Evolutionary conservation across 2,797 vertebrate genomes (phyloP).

Genomic region (Lycodopsis pacificus): DNA sequence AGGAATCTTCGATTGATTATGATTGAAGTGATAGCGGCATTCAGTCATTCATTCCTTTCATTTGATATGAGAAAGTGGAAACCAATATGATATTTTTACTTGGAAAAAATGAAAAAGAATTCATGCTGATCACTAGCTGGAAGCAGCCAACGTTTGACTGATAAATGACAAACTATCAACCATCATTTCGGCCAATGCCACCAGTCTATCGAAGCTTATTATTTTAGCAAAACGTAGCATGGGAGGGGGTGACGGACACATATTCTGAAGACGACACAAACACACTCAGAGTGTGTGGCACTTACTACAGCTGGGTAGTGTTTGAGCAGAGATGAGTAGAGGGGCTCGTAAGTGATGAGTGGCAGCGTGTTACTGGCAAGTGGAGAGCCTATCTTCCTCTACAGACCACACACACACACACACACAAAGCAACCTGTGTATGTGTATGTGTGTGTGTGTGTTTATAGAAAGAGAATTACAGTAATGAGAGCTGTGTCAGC

Average conservation of each 20-base stretch:
- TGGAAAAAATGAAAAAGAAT: background rate
- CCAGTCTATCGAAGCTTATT: background rate
- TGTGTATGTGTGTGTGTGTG: conserved; percentile 17
- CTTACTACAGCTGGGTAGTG: conserved; percentile 21
- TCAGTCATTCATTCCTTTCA: too few relatives aligned
- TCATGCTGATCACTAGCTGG: background rate
- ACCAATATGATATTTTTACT: too few relatives aligned
- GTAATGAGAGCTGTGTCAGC: conserved; percentile 84
- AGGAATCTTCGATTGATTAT: too few relatives aligned
- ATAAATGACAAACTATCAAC: background rate
- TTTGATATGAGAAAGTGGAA: too few relatives aligned
- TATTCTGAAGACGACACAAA: conserved; percentile 5
- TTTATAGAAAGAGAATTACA: conserved; percentile 72
- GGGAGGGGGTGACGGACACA: background rate
- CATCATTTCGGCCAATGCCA: background rate
- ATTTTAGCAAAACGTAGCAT: background rate
- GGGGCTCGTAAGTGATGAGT: conserved; percentile 63
- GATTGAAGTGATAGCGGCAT: too few relatives aligned
- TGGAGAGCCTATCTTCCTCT: conserved; percentile 60
- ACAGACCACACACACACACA: conserved; percentile 58
- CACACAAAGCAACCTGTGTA: conserved; percentile 4
- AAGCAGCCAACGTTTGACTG: background rate
- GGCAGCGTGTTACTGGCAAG: conserved; percentile 59
- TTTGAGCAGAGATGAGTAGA: conserved; percentile 59
- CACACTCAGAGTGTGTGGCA: background rate